These are phyloP conservation scores for Centroberyx gerrardi DNA, from an alignment of 2,797 vertebrate species.

Conservation along the genomic window DNA sequence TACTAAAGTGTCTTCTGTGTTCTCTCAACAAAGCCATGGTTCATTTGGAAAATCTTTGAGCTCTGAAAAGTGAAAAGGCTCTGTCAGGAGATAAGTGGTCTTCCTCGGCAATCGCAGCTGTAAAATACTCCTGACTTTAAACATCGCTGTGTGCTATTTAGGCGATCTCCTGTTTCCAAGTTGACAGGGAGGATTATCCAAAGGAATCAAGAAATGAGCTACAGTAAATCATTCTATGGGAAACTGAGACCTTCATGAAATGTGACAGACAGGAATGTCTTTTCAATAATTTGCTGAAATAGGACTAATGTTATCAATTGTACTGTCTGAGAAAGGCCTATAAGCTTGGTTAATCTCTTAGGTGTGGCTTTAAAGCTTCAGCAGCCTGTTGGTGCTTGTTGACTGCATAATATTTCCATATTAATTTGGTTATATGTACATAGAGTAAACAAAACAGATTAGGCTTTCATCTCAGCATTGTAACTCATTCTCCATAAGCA, in stretches of 20 bases:
- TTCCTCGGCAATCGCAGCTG: constrained; percentile 37
- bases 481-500: background rate
- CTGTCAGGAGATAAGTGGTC: constrained; percentile 68
- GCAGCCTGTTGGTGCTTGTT: background rate
- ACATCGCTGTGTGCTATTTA: constrained; percentile 43
- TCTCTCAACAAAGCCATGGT: constrained; percentile 69
- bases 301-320: background rate
- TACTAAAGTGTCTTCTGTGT: constrained; percentile 52
- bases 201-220: constrained; percentile 2
- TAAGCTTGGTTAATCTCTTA: background rate
- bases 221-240: background rate
- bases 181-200: constrained; percentile 17
- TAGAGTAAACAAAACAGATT: background rate
- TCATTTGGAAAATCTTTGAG: constrained; percentile 68
- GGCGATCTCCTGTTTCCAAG: constrained; percentile 32
- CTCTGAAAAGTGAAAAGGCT: constrained; percentile 55
- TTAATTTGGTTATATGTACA: constrained; percentile 17
- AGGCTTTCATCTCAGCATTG: background rate
- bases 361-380: background rate
- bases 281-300: background rate
- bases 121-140: constrained; percentile 59
- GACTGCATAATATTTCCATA: constrained; percentile 1
- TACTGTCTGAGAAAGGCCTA: background rate
- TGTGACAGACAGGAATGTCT: background rate
- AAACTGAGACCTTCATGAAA: constrained; percentile 24